These are phyloP conservation scores for Drosophila ogumai DNA, from an alignment of 1,140 invertebrate genomes.

Conservation along the genomic window DNA sequence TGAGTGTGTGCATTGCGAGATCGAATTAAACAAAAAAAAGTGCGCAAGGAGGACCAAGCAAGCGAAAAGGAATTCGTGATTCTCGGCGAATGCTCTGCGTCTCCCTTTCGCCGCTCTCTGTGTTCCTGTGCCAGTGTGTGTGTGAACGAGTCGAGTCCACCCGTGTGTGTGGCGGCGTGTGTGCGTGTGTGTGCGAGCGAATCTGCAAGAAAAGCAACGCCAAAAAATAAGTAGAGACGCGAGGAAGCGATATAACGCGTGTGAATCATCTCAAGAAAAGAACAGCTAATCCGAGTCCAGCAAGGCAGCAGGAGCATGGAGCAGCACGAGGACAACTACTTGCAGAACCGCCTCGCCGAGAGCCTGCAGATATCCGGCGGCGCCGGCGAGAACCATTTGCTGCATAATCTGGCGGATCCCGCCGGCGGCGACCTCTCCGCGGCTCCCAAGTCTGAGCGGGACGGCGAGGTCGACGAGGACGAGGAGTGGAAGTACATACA, in stretches of 20 bases:
- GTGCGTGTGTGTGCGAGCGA: slow-evolving; percentile 54
- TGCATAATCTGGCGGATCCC: slow-evolving; percentile 38
- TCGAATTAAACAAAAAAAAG: slow-evolving; percentile 4
- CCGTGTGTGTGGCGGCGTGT: slow-evolving; percentile 47
- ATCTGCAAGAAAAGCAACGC: slow-evolving; percentile 66
- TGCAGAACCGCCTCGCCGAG: slow-evolving; percentile 74
- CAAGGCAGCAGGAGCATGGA: slow-evolving; percentile 64
- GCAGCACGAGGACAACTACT: slow-evolving; percentile 79
- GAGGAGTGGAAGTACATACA: slow-evolving; percentile 82
- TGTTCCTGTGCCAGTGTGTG: slow-evolving; percentile 39
- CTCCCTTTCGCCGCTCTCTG: slow-evolving; percentile 35
- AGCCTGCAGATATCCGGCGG: slow-evolving; percentile 71
- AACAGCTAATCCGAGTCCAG: slow-evolving; percentile 15
- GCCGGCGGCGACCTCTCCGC: slow-evolving; percentile 55
- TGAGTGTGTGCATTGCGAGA: slow-evolving; percentile 11
- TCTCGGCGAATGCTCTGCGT: slow-evolving; percentile 57
- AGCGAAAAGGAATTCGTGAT: slow-evolving; percentile 53
- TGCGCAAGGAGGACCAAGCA: slow-evolving; percentile 46
- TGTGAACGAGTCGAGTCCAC: slow-evolving; percentile 31
- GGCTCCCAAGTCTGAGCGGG: slow-evolving; percentile 58
- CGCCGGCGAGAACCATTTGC: slow-evolving; percentile 39
- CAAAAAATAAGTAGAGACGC: slow-evolving; percentile 47
- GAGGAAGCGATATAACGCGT: slow-evolving; percentile 51
- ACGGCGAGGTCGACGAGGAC: slow-evolving; percentile 66
- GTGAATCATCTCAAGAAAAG: slow-evolving; percentile 64